These are phyloP conservation scores for Hippopotamus amphibius DNA, from an alignment of 2,113 vertebrate species.

Conservation along the genomic window DNA sequence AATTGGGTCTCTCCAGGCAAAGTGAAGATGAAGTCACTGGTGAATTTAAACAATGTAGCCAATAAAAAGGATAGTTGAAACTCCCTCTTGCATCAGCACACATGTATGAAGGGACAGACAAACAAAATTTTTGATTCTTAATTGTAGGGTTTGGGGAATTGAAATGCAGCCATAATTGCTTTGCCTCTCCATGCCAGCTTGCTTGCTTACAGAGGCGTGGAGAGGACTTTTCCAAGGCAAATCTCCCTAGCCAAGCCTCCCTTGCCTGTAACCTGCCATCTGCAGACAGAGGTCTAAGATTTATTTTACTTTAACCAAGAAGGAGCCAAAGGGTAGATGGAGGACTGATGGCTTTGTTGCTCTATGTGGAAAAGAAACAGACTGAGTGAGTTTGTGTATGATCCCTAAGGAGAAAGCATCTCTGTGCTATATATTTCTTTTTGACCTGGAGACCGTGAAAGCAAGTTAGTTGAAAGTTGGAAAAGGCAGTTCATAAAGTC, in stretches of 20 bases:
- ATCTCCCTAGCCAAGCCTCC: not conserved
- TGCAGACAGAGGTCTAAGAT: slow-evolving; percentile 6
- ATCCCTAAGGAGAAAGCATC: not conserved
- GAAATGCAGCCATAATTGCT: not conserved
- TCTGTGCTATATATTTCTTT: not conserved
- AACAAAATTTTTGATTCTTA: not conserved
- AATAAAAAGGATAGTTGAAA: not conserved
- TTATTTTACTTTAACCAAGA: slow-evolving; percentile 14
- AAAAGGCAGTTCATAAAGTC: slow-evolving; percentile 4
- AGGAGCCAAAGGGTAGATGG: not conserved
- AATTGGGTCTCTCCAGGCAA: not conserved
- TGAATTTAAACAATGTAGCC: not conserved
- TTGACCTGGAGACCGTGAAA: not conserved
- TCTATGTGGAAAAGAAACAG: not conserved
- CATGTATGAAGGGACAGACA: not conserved
- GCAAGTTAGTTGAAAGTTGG: not conserved
- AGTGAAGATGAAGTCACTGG: not conserved
- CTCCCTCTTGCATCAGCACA: not conserved
- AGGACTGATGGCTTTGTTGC: not conserved
- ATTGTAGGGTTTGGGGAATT: not conserved
- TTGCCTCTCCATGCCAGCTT: not conserved
- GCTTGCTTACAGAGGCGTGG: not conserved
- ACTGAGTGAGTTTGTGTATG: not conserved
- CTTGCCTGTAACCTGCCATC: not conserved
- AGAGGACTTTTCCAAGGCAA: not conserved